These are phyloP conservation scores for Zaprionus inermis DNA, from an alignment of 1,140 invertebrate species.

Conservation along the genomic window DNA sequence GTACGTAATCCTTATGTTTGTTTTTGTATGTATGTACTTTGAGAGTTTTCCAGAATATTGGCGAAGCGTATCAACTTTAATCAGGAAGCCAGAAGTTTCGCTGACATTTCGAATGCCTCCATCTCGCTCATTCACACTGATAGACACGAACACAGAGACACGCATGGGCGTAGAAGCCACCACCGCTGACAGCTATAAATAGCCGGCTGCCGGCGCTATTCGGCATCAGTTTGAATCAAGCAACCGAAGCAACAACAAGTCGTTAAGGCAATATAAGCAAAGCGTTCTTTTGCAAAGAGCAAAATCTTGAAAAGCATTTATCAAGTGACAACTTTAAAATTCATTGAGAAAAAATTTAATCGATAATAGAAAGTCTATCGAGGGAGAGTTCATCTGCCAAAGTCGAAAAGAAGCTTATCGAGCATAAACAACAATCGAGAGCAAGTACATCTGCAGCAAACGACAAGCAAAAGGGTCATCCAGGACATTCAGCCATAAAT, in stretches of 20 bases:
- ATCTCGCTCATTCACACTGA: conserved; percentile 4
- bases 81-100: conserved; percentile 54
- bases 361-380: background rate
- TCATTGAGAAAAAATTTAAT: background rate
- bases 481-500: background rate
- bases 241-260: conserved; percentile 46
- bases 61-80: conserved; percentile 25
- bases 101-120: conserved; percentile 18
- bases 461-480: background rate
- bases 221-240: conserved; percentile 64
- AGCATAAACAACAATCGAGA: background rate
- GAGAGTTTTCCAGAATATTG: conserved; percentile 63
- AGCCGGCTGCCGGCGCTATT: conserved; percentile 25
- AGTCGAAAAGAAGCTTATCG: background rate
- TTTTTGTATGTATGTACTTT: conserved; percentile 11
- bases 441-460: background rate
- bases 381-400: background rate
- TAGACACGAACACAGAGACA: conserved; percentile 13
- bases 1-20: conserved; percentile 2
- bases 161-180: conserved; percentile 26
- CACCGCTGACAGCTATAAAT: conserved; percentile 61
- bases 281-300: conserved; percentile 4
- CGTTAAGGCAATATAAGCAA: background rate
- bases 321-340: background rate
- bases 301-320: background rate